A percentile compares a stretch with the other conserved stretches of the same genome.
These are phyloP conservation scores for Petrocephalus zakoni DNA, from an alignment of 2,113 vertebrate genomes.

Conservation along the genomic window DNA sequence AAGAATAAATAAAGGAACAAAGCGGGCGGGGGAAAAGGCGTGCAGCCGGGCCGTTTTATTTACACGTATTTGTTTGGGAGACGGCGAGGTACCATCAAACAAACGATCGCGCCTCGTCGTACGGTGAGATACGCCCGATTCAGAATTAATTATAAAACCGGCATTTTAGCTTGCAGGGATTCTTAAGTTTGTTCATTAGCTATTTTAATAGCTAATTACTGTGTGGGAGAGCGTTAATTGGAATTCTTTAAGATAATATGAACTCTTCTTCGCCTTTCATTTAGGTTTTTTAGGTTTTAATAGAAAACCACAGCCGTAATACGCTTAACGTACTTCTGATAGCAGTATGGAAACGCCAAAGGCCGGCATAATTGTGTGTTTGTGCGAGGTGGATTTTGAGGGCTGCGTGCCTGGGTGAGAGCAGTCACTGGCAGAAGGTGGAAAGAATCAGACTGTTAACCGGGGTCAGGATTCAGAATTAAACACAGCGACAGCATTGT, in stretches of 20 bases:
- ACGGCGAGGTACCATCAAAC: slow-evolving; percentile 35
- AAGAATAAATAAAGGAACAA: slow-evolving; percentile 18
- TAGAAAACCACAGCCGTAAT: slow-evolving; percentile 46
- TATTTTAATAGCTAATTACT: slow-evolving; percentile 89
- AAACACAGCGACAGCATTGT: neutral
- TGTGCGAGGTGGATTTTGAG: neutral
- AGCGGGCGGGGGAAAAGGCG: neutral
- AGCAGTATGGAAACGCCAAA: neutral
- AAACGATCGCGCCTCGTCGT: slow-evolving; percentile 36
- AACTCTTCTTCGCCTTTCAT: slow-evolving; percentile 52
- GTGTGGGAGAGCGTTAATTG: slow-evolving; percentile 85
- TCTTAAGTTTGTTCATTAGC: slow-evolving; percentile 70
- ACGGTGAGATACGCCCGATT: slow-evolving; percentile 46
- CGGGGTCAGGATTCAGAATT: neutral
- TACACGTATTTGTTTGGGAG: slow-evolving; percentile 19
- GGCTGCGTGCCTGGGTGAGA: neutral
- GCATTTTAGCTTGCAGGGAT: slow-evolving; percentile 52
- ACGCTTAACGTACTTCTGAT: slow-evolving; percentile 39
- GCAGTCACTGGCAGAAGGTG: neutral
- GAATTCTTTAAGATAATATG: slow-evolving; percentile 63
- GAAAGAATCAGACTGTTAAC: neutral
- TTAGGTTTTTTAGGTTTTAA: slow-evolving; percentile 43
- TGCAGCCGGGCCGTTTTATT: slow-evolving; percentile 27
- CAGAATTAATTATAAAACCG: slow-evolving; percentile 52
- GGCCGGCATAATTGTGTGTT: slow-evolving; percentile 6